Evolutionary conservation across 2,113 vertebrate species (phyloP), one percentile per base, ranked within the genome.

Genomic region (Rutilus rutilus): DNA sequence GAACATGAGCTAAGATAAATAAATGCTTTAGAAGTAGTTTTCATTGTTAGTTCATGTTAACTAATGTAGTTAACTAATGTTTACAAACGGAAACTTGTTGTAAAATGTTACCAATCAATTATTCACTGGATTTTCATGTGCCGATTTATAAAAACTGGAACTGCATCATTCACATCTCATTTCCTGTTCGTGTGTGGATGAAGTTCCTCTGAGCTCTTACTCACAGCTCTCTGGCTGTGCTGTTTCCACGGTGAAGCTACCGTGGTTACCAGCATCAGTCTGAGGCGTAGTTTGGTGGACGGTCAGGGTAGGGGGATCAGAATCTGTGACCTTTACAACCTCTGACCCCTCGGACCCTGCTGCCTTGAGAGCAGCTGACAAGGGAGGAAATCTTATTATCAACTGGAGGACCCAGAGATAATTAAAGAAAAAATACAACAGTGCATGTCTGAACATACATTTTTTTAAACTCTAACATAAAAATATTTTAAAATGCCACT

Each of bases 171-270:
- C 12, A 36, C 0, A n/a, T 14, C 42, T 81, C 14, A 76, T 36
- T 65, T 65, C 47, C 33, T 54, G 60, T 77, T 82, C 1, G 47
- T 54, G 23, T 67, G 52, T 74, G 85, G 69, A 73, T 39, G 52
- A 50, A 36, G 78, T 79, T 52, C 65, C 25, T 39, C 21, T 36
- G 91, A 90, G 71, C 74, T 67, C 85, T 92, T 94, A 94, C 95
- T 96, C 95, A 96, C 95, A 92, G 91, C 92, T 93, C 88, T 92
- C 89, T 82, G 91, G 88, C 91, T 93, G 78, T 82, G 89, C 85
- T 86, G 87, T 84, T 57, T 92, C 87, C 92, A 88, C 87, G 78
- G 92, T 80, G 89, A 86, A 83, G 88, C 85, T 78, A 89, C 89
- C 92, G 85, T 86, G 89, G 89, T 69, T 60, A 81, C 17, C 76